phyloP scores from a whole-genome alignment of 1,140 invertebrate species.

The Drosophila ficusphila region DNA sequence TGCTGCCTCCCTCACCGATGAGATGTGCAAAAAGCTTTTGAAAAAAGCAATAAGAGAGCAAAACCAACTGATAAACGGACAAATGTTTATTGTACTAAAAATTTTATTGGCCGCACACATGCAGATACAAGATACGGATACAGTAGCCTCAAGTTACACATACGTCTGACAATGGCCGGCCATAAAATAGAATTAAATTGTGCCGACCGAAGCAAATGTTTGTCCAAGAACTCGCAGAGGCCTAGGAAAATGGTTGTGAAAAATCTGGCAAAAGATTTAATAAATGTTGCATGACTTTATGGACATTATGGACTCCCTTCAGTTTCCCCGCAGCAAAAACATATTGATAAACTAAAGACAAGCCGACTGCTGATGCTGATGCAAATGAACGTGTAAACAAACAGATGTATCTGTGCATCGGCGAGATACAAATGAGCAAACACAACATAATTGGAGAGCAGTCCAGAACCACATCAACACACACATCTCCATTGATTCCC shows the following conservation, averaged over 20 bases:
- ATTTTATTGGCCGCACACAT: slow-evolving; percentile 60
- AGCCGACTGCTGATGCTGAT: slow-evolving; percentile 8
- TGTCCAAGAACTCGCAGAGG: slow-evolving; percentile 35
- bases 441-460: slow-evolving; percentile 51
- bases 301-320: not conserved
- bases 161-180: slow-evolving; percentile 53
- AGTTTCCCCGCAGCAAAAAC: slow-evolving; percentile 15
- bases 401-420: slow-evolving; percentile 49
- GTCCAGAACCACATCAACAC: not conserved
- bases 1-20: slow-evolving; percentile 16
- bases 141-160: slow-evolving; percentile 8
- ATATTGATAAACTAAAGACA: slow-evolving; percentile 45
- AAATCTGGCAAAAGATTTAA: slow-evolving; percentile 49
- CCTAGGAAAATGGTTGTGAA: slow-evolving; percentile 21
- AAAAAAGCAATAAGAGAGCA: slow-evolving; percentile 28
- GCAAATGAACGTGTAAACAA: slow-evolving; percentile 54
- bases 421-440: slow-evolving; percentile 65
- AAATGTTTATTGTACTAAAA: slow-evolving; percentile 62
- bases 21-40: slow-evolving; percentile 55
- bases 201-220: slow-evolving; percentile 66
- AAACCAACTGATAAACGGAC: slow-evolving; percentile 60
- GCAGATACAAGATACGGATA: slow-evolving; percentile 32
- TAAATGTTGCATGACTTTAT: slow-evolving; percentile 52
- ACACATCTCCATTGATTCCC: too few relatives aligned
- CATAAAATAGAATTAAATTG: slow-evolving; percentile 75